These are phyloP conservation scores for Phasianus colchicus DNA, from an alignment of 2,113 vertebrate species.

Conservation along the genomic window DNA sequence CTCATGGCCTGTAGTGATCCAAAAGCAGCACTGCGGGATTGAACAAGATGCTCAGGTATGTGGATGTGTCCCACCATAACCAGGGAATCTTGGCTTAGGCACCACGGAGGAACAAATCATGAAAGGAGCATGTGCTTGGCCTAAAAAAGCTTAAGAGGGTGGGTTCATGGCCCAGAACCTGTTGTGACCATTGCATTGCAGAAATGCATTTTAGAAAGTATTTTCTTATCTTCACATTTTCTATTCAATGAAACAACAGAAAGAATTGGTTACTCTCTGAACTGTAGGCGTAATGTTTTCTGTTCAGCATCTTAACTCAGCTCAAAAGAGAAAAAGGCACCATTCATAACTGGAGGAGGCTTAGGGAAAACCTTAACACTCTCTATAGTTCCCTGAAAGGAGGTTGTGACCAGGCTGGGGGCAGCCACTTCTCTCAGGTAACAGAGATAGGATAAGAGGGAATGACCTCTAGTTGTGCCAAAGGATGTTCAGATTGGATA, in stretches of 20 bases:
- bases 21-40: neutral
- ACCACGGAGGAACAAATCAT: neutral
- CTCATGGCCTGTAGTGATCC: rapidly evolving
- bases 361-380: too few relatives aligned
- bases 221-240: neutral
- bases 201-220: neutral
- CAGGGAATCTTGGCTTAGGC: neutral
- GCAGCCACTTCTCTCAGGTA: too few relatives aligned
- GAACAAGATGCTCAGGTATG: neutral
- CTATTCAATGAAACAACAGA: neutral
- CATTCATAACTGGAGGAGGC: neutral
- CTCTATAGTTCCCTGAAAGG: too few relatives aligned
- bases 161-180: neutral
- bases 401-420: too few relatives aligned
- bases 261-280: neutral
- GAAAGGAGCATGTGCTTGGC: neutral
- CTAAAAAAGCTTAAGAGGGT: neutral
- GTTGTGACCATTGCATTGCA: rapidly evolving
- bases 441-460: too few relatives aligned
- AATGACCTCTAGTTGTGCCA: too few relatives aligned
- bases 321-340: neutral
- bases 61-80: neutral
- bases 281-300: neutral
- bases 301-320: neutral
- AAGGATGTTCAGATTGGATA: too few relatives aligned